Percentiles rank a stretch among this genome's conserved stretches.
These are phyloP conservation scores for Meda fulgida DNA, from an alignment of 2,797 vertebrate species.

Conservation along the genomic window DNA sequence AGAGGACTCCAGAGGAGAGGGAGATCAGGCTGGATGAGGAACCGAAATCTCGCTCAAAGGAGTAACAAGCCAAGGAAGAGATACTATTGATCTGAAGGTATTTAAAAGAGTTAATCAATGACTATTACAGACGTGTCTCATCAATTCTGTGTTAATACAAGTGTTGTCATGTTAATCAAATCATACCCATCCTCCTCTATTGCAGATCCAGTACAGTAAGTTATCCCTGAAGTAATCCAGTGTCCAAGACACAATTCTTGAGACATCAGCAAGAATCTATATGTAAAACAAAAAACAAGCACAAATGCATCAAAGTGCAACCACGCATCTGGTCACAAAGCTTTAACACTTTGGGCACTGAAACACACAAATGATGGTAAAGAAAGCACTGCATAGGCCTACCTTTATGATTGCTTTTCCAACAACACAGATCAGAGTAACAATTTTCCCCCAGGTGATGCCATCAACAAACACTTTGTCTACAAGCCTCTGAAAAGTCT, in stretches of 20 bases:
- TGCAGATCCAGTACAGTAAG: constrained; percentile 10
- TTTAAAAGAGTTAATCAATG: neutral
- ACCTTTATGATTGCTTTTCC: constrained; percentile 15
- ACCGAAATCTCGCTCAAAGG: constrained; percentile 8
- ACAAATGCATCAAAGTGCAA: neutral
- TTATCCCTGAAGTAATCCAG: constrained; percentile 12
- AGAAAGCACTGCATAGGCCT: neutral
- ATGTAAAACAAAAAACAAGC: neutral
- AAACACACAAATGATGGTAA: neutral
- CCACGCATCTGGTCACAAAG: neutral
- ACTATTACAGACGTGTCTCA: neutral
- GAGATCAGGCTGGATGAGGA: neutral
- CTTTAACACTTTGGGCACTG: neutral
- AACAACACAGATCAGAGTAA: constrained; percentile 20
- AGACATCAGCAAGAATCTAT: neutral
- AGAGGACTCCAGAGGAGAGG: neutral
- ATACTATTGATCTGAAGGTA: constrained; percentile 24
- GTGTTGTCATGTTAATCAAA: neutral
- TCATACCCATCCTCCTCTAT: constrained; percentile 32
- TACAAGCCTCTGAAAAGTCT: neutral
- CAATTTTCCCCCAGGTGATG: constrained; percentile 28
- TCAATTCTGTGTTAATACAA: neutral
- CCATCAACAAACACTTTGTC: constrained; percentile 16
- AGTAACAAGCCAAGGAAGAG: constrained; percentile 15
- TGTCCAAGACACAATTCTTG: constrained; percentile 36